These are phyloP conservation scores for Florisuga fusca DNA, from an alignment of 2,797 vertebrate species.

Conservation along the genomic window DNA sequence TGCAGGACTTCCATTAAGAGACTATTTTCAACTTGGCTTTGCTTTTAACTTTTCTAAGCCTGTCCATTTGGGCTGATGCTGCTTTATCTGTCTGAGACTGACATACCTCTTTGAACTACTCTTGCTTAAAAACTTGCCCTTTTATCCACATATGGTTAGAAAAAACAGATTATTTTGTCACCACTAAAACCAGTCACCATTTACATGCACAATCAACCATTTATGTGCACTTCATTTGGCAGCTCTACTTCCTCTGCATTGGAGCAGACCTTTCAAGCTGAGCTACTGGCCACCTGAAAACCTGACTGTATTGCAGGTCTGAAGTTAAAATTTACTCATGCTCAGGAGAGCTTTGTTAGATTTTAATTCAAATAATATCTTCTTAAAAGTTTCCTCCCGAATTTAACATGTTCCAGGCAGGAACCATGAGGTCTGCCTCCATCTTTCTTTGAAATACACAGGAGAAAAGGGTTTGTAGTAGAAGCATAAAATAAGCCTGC, in stretches of 20 bases:
- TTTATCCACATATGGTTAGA: neutral
- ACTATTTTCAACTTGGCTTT: neutral
- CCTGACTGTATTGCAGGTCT: neutral
- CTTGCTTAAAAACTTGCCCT: neutral
- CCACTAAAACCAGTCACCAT: neutral
- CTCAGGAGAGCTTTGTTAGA: neutral
- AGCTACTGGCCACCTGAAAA: neutral
- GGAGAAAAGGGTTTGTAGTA: neutral
- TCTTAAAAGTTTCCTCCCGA: neutral
- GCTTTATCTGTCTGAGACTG: neutral
- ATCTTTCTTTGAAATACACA: neutral
- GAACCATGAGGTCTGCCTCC: neutral
- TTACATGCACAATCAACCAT: neutral
- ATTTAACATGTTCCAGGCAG: neutral
- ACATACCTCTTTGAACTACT: neutral
- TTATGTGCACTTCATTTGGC: neutral
- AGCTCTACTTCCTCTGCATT: neutral
- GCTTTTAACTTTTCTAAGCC: slow-evolving; percentile 3
- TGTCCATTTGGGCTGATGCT: neutral
- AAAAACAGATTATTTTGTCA: neutral
- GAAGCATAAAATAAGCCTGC: neutral
- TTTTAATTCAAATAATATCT: neutral
- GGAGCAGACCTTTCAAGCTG: neutral
- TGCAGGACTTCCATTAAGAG: neutral
- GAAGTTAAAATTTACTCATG: neutral